Conservation (phyloP, 2,113 vertebrate genomes). For the Amblyornis subalaris region DNA sequence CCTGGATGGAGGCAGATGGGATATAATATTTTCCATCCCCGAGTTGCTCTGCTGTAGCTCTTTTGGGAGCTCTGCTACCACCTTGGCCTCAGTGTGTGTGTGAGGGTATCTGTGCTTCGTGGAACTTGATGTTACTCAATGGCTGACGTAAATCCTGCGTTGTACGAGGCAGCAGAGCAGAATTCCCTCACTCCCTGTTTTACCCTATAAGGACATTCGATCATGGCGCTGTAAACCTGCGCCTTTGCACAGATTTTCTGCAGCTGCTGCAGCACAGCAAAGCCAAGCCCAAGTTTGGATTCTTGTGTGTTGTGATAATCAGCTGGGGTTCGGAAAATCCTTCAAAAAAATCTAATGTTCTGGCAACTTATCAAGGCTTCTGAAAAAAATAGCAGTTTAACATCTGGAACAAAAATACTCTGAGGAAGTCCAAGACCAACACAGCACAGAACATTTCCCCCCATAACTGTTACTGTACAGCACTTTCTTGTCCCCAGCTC, state of each 20-base stretch:
- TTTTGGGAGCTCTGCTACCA: neutral
- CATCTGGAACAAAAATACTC: slow-evolving; percentile 74
- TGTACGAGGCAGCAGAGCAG: slow-evolving; percentile 19
- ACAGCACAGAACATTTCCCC: slow-evolving; percentile 65
- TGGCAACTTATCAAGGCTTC: slow-evolving; percentile 72
- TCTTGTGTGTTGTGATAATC: slow-evolving; percentile 76
- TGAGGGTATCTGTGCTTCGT: neutral
- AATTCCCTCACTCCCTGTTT: slow-evolving; percentile 46
- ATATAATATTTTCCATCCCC: neutral
- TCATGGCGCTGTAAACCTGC: slow-evolving; percentile 42
- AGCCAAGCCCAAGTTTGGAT: slow-evolving; percentile 68
- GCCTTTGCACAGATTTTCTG: slow-evolving; percentile 64
- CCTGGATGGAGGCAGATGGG: neutral
- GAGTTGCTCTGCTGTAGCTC: neutral
- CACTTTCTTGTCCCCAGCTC: slow-evolving; percentile 54
- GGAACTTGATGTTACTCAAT: neutral
- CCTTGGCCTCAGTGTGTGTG: neutral
- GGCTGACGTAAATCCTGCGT: neutral
- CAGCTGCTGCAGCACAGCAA: slow-evolving; percentile 66
- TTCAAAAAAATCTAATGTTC: slow-evolving; percentile 59
- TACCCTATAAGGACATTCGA: slow-evolving; percentile 68
- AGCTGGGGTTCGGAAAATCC: slow-evolving; percentile 74
- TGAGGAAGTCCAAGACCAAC: slow-evolving; percentile 68
- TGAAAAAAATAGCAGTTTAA: slow-evolving; percentile 76
- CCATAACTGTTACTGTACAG: slow-evolving; percentile 53